Conservation (phyloP, 2,113 vertebrate genomes). For the Marcusenius ussheri region DNA sequence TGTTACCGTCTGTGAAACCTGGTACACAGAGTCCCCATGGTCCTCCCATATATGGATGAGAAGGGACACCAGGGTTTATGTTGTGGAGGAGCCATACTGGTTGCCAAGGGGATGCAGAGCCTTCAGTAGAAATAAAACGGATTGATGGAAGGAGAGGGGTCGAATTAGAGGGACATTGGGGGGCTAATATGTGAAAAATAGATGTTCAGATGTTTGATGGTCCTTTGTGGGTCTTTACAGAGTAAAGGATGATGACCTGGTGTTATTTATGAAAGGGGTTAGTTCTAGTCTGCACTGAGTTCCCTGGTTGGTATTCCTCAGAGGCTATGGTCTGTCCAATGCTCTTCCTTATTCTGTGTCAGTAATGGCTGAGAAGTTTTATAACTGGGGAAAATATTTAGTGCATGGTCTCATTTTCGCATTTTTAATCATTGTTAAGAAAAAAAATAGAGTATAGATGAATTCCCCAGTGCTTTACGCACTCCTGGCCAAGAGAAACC, state of each 20-base stretch:
- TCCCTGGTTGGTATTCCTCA: neutral
- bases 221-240: neutral
- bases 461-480: neutral
- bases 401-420: neutral
- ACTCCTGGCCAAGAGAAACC: neutral
- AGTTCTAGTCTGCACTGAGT: neutral
- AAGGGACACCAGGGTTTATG: constrained; percentile 17
- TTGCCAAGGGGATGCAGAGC: constrained; percentile 25
- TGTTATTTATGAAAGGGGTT: neutral
- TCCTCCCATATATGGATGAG: constrained; percentile 13
- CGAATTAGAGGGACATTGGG: constrained; percentile 19
- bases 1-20: neutral
- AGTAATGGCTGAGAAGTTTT: neutral
- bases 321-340: neutral
- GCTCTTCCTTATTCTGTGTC: neutral
- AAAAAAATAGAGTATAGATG: neutral
- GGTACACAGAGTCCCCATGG: neutral
- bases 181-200: constrained; percentile 14
- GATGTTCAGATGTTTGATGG: neutral
- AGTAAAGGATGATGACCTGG: neutral
- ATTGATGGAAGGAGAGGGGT: constrained; percentile 16
- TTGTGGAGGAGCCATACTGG: constrained; percentile 25
- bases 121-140: constrained; percentile 9
- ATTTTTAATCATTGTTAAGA: neutral
- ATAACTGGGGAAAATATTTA: neutral